phyloP scores from a whole-genome alignment of 2,113 vertebrate genomes.

The Dipodomys spectabilis region DNA sequence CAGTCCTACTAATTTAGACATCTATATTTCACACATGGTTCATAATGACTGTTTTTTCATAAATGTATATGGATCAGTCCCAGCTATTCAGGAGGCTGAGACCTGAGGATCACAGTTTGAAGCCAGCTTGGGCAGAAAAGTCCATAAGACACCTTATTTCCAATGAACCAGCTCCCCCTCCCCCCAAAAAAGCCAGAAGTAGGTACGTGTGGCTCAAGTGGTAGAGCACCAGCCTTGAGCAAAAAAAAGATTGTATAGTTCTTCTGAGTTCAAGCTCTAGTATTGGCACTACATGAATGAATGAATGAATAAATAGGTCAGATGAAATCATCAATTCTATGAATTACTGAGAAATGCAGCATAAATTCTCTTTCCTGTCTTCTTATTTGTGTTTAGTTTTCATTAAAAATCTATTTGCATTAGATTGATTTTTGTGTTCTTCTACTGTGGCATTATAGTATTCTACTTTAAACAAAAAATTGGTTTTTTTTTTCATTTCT shows the following conservation, averaged over 20 bases:
- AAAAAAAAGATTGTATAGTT: too few species aligned
- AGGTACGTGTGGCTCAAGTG: too few species aligned
- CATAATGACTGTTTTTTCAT: not conserved
- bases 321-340: not conserved
- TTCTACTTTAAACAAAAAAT: conserved; percentile 22
- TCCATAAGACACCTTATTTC: too few species aligned
- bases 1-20: not conserved
- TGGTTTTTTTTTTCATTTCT: not conserved
- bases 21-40: not conserved
- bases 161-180: too few species aligned
- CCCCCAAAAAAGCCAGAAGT: too few species aligned
- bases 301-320: not conserved
- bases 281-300: too few species aligned
- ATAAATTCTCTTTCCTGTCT: not conserved
- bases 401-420: not conserved
- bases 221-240: too few species aligned
- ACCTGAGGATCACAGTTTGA: too few species aligned
- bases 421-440: not conserved
- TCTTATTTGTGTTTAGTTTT: conserved; percentile 42
- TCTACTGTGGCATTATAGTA: not conserved
- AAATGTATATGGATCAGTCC: not conserved
- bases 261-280: too few species aligned
- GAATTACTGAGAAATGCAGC: not conserved
- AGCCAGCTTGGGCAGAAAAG: too few species aligned
- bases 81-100: too few species aligned